A percentile compares a stretch with the other conserved stretches of the same genome.
phyloP scores from a whole-genome alignment of 2,888 invertebrate species.

The Caenorhabditis uteleia region DNA sequence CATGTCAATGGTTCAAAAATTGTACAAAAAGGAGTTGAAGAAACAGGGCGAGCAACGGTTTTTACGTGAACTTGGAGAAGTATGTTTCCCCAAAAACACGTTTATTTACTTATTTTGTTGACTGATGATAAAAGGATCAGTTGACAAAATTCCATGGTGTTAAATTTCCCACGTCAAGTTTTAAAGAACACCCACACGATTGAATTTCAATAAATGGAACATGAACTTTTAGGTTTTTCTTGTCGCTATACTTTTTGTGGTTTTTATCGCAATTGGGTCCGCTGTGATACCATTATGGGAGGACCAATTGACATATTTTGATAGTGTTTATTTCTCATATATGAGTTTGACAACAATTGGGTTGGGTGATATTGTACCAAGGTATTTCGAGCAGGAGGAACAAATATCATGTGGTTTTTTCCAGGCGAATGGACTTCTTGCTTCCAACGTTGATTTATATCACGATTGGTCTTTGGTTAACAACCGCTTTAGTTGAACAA shows the following conservation, averaged over 20 bases:
- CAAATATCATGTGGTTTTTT: neutral
- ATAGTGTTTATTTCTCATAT: slow-evolving; percentile 67
- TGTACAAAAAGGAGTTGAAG: slow-evolving; percentile 62
- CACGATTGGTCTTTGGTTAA: slow-evolving; percentile 66
- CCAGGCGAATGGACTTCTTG: slow-evolving; percentile 64
- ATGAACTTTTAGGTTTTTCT: slow-evolving; percentile 53
- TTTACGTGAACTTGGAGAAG: slow-evolving; percentile 62
- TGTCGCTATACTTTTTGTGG: slow-evolving; percentile 59
- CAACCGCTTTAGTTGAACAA: slow-evolving; percentile 66
- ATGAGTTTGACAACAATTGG: slow-evolving; percentile 67
- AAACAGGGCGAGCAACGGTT: slow-evolving; percentile 63
- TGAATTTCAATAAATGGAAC: neutral
- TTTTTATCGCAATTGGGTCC: slow-evolving; percentile 64
- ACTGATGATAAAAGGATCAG: slow-evolving; percentile 7
- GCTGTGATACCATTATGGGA: slow-evolving; percentile 66
- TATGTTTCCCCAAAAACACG: slow-evolving; percentile 8
- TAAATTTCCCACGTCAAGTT: slow-evolving; percentile 8
- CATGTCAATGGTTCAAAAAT: slow-evolving; percentile 53
- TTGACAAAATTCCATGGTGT: slow-evolving; percentile 14
- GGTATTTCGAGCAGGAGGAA: no score
- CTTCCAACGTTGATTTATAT: slow-evolving; percentile 64
- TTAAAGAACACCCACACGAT: no score
- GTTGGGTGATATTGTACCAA: slow-evolving; percentile 65
- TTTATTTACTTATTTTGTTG: slow-evolving; percentile 6
- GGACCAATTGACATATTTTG: slow-evolving; percentile 63